Evolutionary conservation across 2,888 invertebrate species (phyloP), one percentile per base, ranked within the genome.

Genomic region (Ashinkailepas kermadecensis): DNA sequence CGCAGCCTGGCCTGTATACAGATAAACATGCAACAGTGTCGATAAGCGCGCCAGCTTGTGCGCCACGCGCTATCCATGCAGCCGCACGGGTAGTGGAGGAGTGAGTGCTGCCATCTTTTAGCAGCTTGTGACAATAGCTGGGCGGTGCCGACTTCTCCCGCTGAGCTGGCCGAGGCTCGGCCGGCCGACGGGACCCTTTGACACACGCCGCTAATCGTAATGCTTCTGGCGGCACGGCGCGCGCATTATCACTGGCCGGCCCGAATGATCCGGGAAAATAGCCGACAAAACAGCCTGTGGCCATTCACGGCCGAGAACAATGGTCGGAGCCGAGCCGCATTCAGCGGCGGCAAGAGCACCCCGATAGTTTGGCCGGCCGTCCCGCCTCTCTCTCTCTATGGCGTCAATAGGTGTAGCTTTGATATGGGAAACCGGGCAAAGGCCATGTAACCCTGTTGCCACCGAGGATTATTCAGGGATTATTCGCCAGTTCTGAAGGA

Each of bases 351-450:
- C 70, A 39, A 70, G 65, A 67, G 65, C 13, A 23, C 23, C 65
- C 70, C 39, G 39, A 39, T 70, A 70, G 70, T 70, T 39, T 70
- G 12, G 70, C 7, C 39, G 70, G 70, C 15, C 70, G 39, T 13
- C 15, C 25, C 70, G 70, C 70, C 70, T 39, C 39, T 0, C 15
- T 0, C 15, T 23, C 15, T 23, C 23, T 11, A 74, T 56, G 56
- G 11, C 56, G 23, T 56, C 74, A 56, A 74, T 74, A 11, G 74
- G 74, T 74, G 74, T 74, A 74, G 74, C 54, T 54, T 74, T 74
- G 74, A 74, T 74, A 21, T 56, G 56, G 10, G 74, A 74, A n/a
- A 9, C 74, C 74, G 18, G 54, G 10, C 74, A 21, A 9, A n/a
- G 74, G 65, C 59, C 12, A 15, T 15, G 59, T 15, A 59, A 59